Percentiles rank a stretch among this genome's conserved stretches.
phyloP scores from a whole-genome alignment of 2,797 vertebrate species.

The Euphonia xanthogaster region DNA sequence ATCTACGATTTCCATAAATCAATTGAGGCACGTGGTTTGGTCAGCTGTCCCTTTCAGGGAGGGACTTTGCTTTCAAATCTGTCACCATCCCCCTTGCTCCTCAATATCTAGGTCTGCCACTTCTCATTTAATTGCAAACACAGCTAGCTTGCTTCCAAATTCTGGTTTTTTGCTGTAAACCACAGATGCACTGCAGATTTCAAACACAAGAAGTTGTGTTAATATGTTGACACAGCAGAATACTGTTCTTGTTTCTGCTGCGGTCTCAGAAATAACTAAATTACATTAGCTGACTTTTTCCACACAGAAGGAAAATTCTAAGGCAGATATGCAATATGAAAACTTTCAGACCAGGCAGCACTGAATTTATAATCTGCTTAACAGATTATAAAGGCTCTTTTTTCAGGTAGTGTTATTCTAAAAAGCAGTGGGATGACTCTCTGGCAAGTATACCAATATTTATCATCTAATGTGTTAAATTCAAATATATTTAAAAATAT shows the following conservation, averaged over 20 bases:
- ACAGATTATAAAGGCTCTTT: neutral
- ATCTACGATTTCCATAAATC: neutral
- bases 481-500: neutral
- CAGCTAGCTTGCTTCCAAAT: neutral
- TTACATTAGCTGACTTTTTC: neutral
- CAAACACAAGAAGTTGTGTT: neutral
- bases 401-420: neutral
- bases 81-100: accelerated
- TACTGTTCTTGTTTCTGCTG: neutral
- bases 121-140: neutral
- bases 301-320: neutral
- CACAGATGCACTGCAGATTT: neutral
- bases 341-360: neutral
- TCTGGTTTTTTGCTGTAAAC: neutral
- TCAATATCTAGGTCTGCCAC: neutral
- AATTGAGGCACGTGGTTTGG: neutral
- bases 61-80: neutral
- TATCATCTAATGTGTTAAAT: neutral
- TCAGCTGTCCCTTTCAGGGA: neutral
- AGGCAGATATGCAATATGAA: neutral
- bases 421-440: neutral
- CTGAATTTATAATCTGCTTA: neutral
- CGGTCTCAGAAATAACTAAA: neutral
- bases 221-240: neutral
- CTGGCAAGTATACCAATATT: neutral